Evolutionary conservation across 2,888 invertebrate genomes (phyloP), one percentile per base, ranked within the genome.

Genomic region (Synanthedon myopaeformis): DNA sequence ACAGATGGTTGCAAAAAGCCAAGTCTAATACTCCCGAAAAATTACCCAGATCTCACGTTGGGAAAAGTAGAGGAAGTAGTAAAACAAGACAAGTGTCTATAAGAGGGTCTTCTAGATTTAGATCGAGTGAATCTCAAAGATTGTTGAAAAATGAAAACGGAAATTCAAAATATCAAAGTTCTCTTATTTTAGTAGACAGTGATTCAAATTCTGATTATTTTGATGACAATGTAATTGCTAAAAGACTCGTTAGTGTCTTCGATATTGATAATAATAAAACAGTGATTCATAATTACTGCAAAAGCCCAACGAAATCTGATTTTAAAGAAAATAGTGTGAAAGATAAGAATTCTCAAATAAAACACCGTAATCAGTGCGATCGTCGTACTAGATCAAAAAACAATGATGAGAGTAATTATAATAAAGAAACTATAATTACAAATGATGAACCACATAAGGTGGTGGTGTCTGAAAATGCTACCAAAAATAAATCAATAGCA

Each of bases 1-100:
- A 88, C 55, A 72, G 82, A 49, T 88, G 88, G 88, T 64, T 88
- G 6, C 82, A 85, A 52, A 88, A 88, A 68, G 88, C 88, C 0
- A 88, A 88, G 57, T 84, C 87, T 1, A 87, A 86, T 65, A 86
- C 87, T 0, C 87, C 87, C 52, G 87, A 87, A 56, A 87, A 87
- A 67, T 70, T 56, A 52, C 50, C 12, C 45, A 56, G 56, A 56
- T 54, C 54, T 51, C 23, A 56, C 51, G 35, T 11, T 41, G 6
- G 53, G 49, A 53, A 51, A n/a, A 60, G 54, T 4, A 64, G 56
- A 53, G 58, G 60, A 54, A 69, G 65, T 54, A 73, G 69, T 57
- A 72, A 58, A 5, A 53, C 65, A 3, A 64, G 60, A 58, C 62
- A 66, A 17, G 55, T 55, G 19, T 55, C 57, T 52, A 53, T 60